These are phyloP conservation scores for Poecile atricapillus DNA, from an alignment of 2,113 vertebrate species.

Conservation along the genomic window DNA sequence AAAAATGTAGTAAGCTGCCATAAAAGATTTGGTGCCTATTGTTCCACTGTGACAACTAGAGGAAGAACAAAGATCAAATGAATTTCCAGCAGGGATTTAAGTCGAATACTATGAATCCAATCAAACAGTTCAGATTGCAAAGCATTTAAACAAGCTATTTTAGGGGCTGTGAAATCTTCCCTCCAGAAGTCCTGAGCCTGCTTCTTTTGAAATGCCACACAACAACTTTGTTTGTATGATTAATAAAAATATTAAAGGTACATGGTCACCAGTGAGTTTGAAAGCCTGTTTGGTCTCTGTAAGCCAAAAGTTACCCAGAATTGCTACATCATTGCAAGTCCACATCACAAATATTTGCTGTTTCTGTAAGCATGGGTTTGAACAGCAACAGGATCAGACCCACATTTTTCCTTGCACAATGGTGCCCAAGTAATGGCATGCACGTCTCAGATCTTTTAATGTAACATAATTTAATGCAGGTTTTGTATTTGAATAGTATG, in stretches of 20 bases:
- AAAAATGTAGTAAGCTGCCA: background rate
- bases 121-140: background rate
- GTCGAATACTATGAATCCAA: background rate
- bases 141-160: background rate
- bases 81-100: background rate
- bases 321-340: background rate
- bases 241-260: background rate
- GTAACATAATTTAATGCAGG: slow-evolving; percentile 12
- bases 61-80: background rate
- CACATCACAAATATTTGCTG: accelerated
- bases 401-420: background rate
- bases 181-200: background rate
- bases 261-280: background rate
- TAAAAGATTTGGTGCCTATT: background rate
- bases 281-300: background rate
- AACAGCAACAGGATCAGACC: background rate
- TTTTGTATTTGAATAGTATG: slow-evolving; percentile 27
- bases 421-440: background rate
- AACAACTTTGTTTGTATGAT: background rate
- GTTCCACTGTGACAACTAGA: background rate
- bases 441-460: background rate
- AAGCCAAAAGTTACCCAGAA: background rate
- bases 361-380: background rate
- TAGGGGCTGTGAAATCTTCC: background rate
- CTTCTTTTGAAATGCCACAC: background rate